Conservation (phyloP, 1,140 invertebrate genomes). For the Cherax destructor region DNA sequence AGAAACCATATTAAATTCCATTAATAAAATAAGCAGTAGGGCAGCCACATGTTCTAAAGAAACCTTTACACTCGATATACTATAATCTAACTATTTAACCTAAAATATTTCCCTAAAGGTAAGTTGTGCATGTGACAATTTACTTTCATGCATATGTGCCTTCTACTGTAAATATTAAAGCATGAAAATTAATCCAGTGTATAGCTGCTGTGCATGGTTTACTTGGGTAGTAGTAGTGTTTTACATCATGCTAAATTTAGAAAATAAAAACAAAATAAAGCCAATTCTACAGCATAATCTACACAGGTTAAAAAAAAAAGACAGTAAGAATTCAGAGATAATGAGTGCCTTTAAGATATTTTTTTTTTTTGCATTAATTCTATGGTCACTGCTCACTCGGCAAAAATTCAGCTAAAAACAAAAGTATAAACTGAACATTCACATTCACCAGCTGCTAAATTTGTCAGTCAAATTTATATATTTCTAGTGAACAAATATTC, state of each 20-base stretch:
- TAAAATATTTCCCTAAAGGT: not conserved
- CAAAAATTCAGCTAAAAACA: slow-evolving; percentile 8
- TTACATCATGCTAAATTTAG: not conserved
- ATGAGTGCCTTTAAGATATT: slow-evolving; percentile 5
- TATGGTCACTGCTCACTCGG: slow-evolving; percentile 22
- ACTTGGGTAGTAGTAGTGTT: not conserved
- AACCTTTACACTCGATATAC: not conserved
- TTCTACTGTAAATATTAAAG: not conserved
- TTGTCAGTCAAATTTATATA: not conserved
- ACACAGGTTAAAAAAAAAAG: not conserved
- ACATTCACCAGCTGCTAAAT: slow-evolving; percentile 24
- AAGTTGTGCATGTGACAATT: not conserved
- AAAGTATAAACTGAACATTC: slow-evolving; percentile 15
- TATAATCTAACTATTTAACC: not conserved
- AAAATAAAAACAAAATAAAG: not conserved
- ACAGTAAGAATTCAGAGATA: not conserved
- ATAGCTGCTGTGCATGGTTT: not conserved
- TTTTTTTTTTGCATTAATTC: slow-evolving; percentile 3
- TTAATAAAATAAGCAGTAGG: not conserved
- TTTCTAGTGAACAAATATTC: slow-evolving; percentile 17
- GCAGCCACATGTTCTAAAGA: not conserved
- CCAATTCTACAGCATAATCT: not conserved
- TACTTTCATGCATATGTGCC: not conserved
- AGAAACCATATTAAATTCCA: not conserved
- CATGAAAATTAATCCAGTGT: not conserved